Base-by-base conservation (phyloP, 2,888 invertebrate genomes). In the Trichacis sp. region DNA sequence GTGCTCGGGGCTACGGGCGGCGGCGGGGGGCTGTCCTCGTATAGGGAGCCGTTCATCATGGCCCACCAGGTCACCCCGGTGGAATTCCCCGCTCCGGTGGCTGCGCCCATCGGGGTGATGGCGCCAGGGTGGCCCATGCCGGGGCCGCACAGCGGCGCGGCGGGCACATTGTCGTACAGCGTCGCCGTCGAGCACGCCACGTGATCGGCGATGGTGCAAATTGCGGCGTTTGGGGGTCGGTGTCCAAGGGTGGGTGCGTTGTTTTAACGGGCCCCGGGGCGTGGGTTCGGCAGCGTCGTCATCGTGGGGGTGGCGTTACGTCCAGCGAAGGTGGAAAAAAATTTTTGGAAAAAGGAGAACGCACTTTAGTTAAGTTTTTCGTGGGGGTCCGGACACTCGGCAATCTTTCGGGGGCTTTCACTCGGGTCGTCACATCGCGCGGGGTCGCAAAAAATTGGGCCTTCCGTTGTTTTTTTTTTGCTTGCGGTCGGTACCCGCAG, bases 41-140 rank as follows among this genome's bases (percentile, higher is more conserved):
- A 92, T 76, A 91, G 88, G 86, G 91, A 89, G 86, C 92, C 91
- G 90, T 92, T 92, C 92, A 92, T 92, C 91, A 92, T 92, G 87
- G 90, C 89, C 82, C 92, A 91, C 81, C 92, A 92, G 88, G 91
- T 90, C 88, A 92, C 90, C 89, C 92, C 92, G 90, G 92, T 88
- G 90, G 91, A 89, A 90, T 91, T 89, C 88, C 90, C 91, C 90
- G 91, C 89, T 88, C 90, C 90, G 90, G 91, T 90, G 89, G 91
- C 91, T 91, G 91, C 74, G 76, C 80, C 84, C 82, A 84, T 84
- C 76, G 84, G 78, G 76, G 83, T 79, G 76, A 84, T 78, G 75
- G 84, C 81, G 80, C 82, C 84, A 83, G 84, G 84, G 75, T 84
- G 84, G 78, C 81, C 83, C 79, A 84, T 83, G 83, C 83, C 84